Evolutionary conservation across 2,113 vertebrate species (phyloP), one percentile per base, ranked within the genome.

Genomic region (Arenaria interpres): DNA sequence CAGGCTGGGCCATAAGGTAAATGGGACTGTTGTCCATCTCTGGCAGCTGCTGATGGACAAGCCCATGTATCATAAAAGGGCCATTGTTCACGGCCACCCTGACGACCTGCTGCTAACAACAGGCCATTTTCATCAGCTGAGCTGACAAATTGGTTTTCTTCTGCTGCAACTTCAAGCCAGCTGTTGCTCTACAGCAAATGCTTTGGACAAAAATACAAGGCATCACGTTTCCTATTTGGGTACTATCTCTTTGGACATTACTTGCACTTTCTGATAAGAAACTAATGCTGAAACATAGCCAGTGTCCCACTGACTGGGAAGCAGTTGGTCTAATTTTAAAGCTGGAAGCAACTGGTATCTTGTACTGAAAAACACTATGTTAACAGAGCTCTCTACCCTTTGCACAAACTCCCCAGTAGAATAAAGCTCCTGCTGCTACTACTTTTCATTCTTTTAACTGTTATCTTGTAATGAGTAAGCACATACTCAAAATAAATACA

Each of bases 131-230:
- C 84, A 74, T 90, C 96, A 88, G 92, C 96, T 93, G 91, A 91
- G 94, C 82, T 51, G 75, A 82, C 94, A 95, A 89, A 60, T 14
- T 68, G 13, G 37, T 66, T 46, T 28, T 51, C 73, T 78, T 16
- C 35, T 83, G 69, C 77, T 77, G 66, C 54, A 27, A 24, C 82
- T 91, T 43, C 86, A 16, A 12, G 83, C 56, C 97, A 97, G 96
- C 96, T 98, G 97, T 84, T 95, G 30, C 46, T 35, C 21, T 37
- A 21, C 85, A 95, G 72, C 97, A 98, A 86, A 97, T 97, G 97
- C 57, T 75, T 56, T 22, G 57, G n/a, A 77, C 91, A 95, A 60
- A 95, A 94, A 92, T 60, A 94, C 48, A 30, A 45, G 10, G 51
- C 18, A 41, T 84, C 92, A n/a, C 4, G 3, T 97, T 97, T 96